Conservation (phyloP, 2,797 vertebrate species). For the Margarornis squamiger region DNA sequence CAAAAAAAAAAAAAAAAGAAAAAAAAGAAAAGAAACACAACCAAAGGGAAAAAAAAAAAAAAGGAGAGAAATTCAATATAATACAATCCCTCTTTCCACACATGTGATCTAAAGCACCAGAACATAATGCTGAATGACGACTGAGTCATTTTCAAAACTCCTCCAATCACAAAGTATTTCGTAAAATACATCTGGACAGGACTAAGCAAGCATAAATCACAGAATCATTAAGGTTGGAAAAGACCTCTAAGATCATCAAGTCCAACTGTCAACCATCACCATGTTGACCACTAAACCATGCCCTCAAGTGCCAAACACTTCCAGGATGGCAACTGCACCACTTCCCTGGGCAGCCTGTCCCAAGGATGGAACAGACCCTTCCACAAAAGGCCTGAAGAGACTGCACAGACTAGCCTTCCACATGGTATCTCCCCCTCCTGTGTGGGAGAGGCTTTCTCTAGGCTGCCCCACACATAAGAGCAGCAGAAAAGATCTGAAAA, state of each 20-base stretch:
- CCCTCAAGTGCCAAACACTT: not conserved
- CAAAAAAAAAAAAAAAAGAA: not conserved
- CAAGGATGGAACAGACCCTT: not conserved
- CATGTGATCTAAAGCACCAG: not conserved
- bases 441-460: not conserved
- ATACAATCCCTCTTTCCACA: not conserved
- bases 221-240: not conserved
- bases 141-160: not conserved
- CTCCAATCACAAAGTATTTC: not conserved
- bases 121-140: not conserved
- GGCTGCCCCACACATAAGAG: fast-evolving
- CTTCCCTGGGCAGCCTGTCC: not conserved
- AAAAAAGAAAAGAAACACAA: no score
- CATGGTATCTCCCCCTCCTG: not conserved
- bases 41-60: not conserved
- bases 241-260: not conserved
- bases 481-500: not conserved
- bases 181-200: not conserved
- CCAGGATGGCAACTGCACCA: not conserved
- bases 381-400: not conserved
- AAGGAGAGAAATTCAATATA: not conserved
- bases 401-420: not conserved
- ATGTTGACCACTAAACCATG: not conserved
- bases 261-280: not conserved
- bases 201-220: not conserved